These are phyloP conservation scores for Fundulus diaphanus DNA, from an alignment of 2,797 vertebrate genomes.

Conservation along the genomic window DNA sequence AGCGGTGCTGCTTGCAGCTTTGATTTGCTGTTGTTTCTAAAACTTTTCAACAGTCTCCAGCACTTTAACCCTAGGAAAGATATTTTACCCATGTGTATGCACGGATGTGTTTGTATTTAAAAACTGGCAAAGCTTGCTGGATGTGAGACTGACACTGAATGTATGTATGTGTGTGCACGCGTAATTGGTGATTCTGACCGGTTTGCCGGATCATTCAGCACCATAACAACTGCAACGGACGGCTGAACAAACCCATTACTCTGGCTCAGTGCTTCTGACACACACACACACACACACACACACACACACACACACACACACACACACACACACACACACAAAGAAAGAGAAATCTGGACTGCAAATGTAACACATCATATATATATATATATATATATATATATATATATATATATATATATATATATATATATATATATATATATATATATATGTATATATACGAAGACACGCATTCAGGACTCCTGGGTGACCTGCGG, in stretches of 20 bases:
- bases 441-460: neutral
- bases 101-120: conserved; percentile 1
- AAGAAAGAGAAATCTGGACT: no score
- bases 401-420: no score
- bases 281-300: conserved; percentile 45
- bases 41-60: neutral
- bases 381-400: no score
- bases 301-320: conserved; percentile 49
- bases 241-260: conserved; percentile 78
- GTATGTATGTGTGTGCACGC: conserved; percentile 25
- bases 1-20: no score
- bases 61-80: neutral
- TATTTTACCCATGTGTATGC: neutral
- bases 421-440: neutral
- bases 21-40: no score
- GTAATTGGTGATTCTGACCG: conserved; percentile 65
- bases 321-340: conserved; percentile 33
- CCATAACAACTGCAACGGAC: conserved; percentile 70
- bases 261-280: conserved; percentile 71
- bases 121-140: neutral
- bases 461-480: conserved; percentile 20
- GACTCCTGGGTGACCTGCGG: conserved; percentile 46
- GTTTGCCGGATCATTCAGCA: conserved; percentile 64
- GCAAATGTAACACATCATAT: no score
- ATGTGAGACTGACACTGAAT: conserved; percentile 5